Base-by-base conservation (phyloP, 2,888 invertebrate species). In the Cylloceria caligata region DNA sequence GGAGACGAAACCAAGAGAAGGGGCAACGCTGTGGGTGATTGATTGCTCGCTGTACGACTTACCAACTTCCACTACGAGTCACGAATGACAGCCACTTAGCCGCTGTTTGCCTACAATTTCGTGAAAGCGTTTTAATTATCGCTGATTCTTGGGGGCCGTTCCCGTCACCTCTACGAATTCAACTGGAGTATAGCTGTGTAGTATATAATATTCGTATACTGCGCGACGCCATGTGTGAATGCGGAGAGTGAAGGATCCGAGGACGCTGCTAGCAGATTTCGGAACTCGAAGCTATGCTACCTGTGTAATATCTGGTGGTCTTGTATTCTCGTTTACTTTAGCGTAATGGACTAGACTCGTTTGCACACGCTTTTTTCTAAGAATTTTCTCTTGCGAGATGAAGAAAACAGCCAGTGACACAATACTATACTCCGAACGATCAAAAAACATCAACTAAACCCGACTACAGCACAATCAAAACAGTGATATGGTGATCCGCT, bases 51-150 rank as follows among this genome's bases (percentile, higher is more conserved):
- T 90, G 87, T 89, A 89, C 90, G 91, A 92, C 92, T 92, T 92
- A 92, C 92, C 88, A 91, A 91, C 92, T 90, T 91, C 91, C 91
- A 89, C 87, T 83, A 83, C 86, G 88, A 90, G 90, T 90, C 90
- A 92, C 91, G 91, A 92, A 92, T 93, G 93, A 93, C 92, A 92
- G 93, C 92, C 92, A 92, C 92, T 92, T 93, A 92, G 91, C 90
- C 90, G 90, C 91, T 90, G 91, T 92, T 92, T 92, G 91, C 91
- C 91, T 91, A 92, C 92, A 91, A 91, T 92, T 92, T 92, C 89
- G 89, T 89, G 89, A 91, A 90, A 90, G 89, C 89, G 89, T 91
- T 91, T 91, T 91, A 91, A 91, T 91, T 91, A 91, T 90, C 88
- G 86, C 72, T 39, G 39, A 68, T 57, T 77, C 73, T 67, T 67